Evolutionary conservation across 2,113 vertebrate species (phyloP).

Genomic region (Alligator sinensis): DNA sequence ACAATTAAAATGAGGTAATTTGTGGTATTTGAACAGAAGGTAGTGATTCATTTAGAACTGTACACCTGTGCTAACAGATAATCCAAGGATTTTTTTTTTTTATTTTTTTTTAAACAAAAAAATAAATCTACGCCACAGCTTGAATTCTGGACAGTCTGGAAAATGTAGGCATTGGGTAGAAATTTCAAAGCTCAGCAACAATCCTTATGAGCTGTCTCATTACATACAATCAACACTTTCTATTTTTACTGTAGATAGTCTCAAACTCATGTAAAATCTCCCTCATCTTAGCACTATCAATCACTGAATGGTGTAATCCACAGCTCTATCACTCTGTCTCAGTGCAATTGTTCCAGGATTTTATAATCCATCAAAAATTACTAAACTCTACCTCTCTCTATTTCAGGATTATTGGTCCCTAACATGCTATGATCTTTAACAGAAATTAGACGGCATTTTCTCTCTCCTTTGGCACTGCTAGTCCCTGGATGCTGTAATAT

Average conservation of each 20-base stretch:
- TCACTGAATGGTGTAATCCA: slow-evolving; percentile 62
- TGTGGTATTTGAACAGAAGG: slow-evolving; percentile 12
- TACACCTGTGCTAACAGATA: background rate
- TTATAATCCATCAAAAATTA: slow-evolving; percentile 75
- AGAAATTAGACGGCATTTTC: slow-evolving; percentile 74
- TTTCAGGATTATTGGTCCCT: slow-evolving; percentile 74
- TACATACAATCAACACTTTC: slow-evolving; percentile 42
- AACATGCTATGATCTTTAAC: slow-evolving; percentile 71
- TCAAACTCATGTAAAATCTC: slow-evolving; percentile 21
- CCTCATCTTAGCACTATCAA: slow-evolving; percentile 11
- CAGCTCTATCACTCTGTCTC: slow-evolving; percentile 42
- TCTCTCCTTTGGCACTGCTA: slow-evolving; percentile 52
- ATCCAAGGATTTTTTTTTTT: background rate
- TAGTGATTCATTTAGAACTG: slow-evolving; percentile 11
- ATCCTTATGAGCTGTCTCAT: slow-evolving; percentile 59
- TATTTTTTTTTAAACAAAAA: background rate
- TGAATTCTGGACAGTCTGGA: slow-evolving; percentile 27
- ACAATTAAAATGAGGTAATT: slow-evolving; percentile 1
- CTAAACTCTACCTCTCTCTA: slow-evolving; percentile 62
- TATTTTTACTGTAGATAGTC: slow-evolving; percentile 14
- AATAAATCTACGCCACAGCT: background rate
- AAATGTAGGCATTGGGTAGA: slow-evolving; percentile 29
- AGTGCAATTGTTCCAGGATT: slow-evolving; percentile 64
- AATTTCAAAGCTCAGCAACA: slow-evolving; percentile 51
- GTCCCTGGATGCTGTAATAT: slow-evolving; percentile 65